Percentiles rank a stretch among this genome's conserved stretches.
Conservation (phyloP, 1,140 invertebrate species). For the Drosophila kohkoa region DNA sequence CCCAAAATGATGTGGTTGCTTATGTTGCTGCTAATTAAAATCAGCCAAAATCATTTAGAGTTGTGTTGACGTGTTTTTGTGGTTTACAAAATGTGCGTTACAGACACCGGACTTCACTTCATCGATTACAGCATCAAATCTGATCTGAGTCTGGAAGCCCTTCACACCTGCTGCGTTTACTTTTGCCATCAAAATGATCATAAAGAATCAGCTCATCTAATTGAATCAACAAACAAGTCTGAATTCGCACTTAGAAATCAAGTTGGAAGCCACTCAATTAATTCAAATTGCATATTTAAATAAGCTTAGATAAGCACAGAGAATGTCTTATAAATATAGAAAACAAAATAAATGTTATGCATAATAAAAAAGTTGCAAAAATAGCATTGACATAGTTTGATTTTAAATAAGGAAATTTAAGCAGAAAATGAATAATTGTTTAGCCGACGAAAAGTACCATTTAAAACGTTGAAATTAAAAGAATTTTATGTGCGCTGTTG, state of each 20-base stretch:
- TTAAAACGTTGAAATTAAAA: neutral
- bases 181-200: neutral
- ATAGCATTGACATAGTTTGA: constrained; percentile 30
- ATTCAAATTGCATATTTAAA: constrained; percentile 13
- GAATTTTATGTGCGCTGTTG: neutral
- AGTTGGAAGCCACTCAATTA: neutral
- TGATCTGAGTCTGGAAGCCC: neutral
- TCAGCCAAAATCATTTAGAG: constrained; percentile 49
- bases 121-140: neutral
- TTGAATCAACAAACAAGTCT: neutral
- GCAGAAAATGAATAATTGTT: neutral
- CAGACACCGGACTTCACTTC: neutral
- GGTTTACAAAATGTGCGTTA: neutral
- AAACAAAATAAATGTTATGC: neutral
- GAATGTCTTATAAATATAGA: neutral
- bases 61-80: neutral
- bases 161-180: neutral
- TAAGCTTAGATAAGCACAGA: neutral
- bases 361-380: constrained; percentile 9
- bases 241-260: neutral
- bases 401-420: constrained; percentile 19
- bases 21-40: constrained; percentile 58
- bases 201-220: neutral
- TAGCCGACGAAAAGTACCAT: neutral
- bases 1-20: constrained; percentile 16